Base-by-base conservation (phyloP, 2,797 vertebrate genomes). In the Aythya fuligula region DNA sequence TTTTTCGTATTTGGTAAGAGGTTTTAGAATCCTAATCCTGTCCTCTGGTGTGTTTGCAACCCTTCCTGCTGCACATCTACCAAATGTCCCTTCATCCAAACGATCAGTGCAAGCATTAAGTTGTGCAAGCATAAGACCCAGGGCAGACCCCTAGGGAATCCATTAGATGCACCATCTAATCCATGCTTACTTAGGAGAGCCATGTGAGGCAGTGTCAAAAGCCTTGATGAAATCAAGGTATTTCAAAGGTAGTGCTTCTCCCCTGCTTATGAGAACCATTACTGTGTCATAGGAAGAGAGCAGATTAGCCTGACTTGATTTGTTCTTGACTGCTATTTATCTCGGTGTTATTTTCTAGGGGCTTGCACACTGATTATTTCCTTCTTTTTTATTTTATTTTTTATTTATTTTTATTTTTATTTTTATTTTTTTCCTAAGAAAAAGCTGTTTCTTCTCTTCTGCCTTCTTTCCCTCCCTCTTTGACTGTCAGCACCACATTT, bases 11-110 rank as follows among this genome's bases (percentile, higher is more conserved):
- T 87, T 80, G 54, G 34, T 87, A 85, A 89, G 11, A 92, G 57
- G 58, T 45, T 94, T 94, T 93, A 89, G 47, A 91, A 71, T 71
- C 73, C 45, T 94, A 78, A 86, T 88, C 38, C 43, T 2, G 0
- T 70, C 38, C 32, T 71, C 56, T 61, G 56, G 19, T 79, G 25
- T 41, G 34, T 87, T 89, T 51, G 12, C 13, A 53, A 10, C 43
- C 71, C 34, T 75, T 80, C 28, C 18, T 84, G 39, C 3, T 8
- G 25, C 54, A 51, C 30, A 30, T 6, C 49, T 71, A 56, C 10
- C 9, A 13, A 30, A 32, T 45, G n/a, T 30, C 81, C 28, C 36
- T 87, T 71, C 43, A 87, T 74, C 19, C 34, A 85, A 94, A 89
- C 15, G 4, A 5, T 3, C 1, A 2, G 25, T 51, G 54, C 27